A percentile compares a stretch with the other conserved stretches of the same genome.
Evolutionary conservation across 2,113 vertebrate genomes (phyloP).

Genomic region (Calonectris borealis): DNA sequence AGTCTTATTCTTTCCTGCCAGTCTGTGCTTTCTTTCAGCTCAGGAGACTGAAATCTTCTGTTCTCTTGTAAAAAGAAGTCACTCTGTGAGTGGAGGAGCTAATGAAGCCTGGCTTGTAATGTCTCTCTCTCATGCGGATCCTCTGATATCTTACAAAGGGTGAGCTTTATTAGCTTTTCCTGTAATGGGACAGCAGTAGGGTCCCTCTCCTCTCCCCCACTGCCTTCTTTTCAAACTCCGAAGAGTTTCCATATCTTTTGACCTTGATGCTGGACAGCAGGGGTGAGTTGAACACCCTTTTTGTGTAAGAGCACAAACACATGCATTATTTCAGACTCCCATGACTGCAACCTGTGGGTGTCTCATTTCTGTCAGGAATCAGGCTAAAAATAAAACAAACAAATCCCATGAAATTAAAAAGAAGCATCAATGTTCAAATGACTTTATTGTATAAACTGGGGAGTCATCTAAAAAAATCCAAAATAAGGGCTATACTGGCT

Average conservation of each 20-base stretch:
- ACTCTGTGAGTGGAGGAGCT: constrained; percentile 48
- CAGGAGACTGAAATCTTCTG: constrained; percentile 55
- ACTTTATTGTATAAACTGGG: neutral
- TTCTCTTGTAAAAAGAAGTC: constrained; percentile 53
- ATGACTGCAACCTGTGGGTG: neutral
- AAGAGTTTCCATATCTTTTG: constrained; percentile 28
- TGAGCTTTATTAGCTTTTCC: constrained; percentile 50
- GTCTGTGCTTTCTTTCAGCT: constrained; percentile 51
- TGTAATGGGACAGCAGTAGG: constrained; percentile 54
- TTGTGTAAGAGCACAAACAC: constrained; percentile 12
- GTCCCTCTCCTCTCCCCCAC: constrained; percentile 26
- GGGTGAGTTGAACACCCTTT: constrained; percentile 18
- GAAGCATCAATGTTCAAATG: neutral
- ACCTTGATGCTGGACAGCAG: constrained; percentile 54
- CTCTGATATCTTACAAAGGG: constrained; percentile 58
- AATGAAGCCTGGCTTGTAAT: constrained; percentile 62
- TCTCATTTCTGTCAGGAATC: constrained; percentile 23
- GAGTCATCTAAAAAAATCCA: neutral
- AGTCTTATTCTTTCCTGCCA: constrained; percentile 35
- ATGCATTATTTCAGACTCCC: constrained; percentile 10
- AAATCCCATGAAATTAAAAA: constrained; percentile 23
- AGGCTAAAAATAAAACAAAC: constrained; percentile 55
- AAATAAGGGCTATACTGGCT: neutral
- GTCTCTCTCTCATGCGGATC: constrained; percentile 20
- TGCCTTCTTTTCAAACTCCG: constrained; percentile 37